Evolutionary conservation across 1,140 invertebrate species (phyloP), one percentile per base, ranked within the genome.

Genomic region (Glossosoma conforme): DNA sequence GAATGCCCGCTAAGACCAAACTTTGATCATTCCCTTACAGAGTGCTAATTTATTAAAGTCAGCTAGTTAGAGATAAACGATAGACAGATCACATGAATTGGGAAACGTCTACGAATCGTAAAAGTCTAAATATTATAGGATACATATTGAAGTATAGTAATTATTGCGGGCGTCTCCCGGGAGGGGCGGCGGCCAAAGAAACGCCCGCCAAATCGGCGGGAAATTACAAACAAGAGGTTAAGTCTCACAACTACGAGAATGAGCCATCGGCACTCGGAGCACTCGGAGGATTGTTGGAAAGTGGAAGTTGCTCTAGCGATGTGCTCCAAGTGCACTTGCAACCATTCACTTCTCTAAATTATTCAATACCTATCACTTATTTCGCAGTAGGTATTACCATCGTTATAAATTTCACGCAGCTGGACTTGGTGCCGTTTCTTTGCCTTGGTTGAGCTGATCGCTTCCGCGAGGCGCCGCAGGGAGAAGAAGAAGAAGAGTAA

Each of bases 241-340:
- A 46, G 37, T 46, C 33, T 37, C 35, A 37, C 36, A 37, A 17
- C 15, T 15, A 17, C 24, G 35, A 37, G 46, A 15, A 50, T 32
- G 40, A 19, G 35, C 28, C 3, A 28, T 35, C 30, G 17, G 42
- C 25, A 28, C 33, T 42, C 42, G 30, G 22, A 53, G 41, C 45
- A 32, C 30, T 42, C 45, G 44, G 37, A 46, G 17, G 20, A 9
- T 32, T 52, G 56, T 49, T 58, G 56, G 46, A 53, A 58, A 53
- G 41, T 58, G 56, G 56, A 58, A 58, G 56, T 58, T 58, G 55
- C 56, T 58, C 47, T 53, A 42, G 17, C 41, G 32, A 24, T 43
- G 51, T 33, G 40, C 54, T 50, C 40, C 36, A 30, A 32, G 36
- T 8, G 9, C 28, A 30, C 48, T 33, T 37, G 8, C 19, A 8